These are phyloP conservation scores for Indicator indicator DNA, from an alignment of 2,113 vertebrate genomes.

Conservation along the genomic window DNA sequence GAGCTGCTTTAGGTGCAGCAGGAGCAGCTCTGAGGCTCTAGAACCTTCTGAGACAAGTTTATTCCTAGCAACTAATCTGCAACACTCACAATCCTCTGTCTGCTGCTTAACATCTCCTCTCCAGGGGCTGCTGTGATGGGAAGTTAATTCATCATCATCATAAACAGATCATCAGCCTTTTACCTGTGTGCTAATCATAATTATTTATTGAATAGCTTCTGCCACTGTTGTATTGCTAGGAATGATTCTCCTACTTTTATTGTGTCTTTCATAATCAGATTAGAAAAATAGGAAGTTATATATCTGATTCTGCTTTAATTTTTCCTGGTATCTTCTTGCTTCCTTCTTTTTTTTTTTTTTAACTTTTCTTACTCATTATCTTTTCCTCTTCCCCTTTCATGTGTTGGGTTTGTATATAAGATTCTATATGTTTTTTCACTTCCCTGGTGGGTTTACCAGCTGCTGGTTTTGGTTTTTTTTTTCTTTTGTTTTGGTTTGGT, in stretches of 20 bases:
- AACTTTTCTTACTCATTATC: neutral
- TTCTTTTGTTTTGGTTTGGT: no score
- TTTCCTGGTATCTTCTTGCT: neutral
- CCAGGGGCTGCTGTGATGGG: neutral
- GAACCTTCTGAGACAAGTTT: neutral
- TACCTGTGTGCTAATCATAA: neutral
- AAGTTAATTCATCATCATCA: neutral
- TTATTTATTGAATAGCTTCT: neutral
- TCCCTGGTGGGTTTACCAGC: conserved; percentile 5
- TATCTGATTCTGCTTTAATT: neutral
- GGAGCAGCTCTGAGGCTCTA: neutral
- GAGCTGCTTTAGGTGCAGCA: neutral
- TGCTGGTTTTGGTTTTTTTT: neutral
- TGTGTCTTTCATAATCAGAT: neutral
- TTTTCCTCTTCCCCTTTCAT: neutral
- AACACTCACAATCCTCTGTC: neutral
- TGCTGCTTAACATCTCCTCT: neutral
- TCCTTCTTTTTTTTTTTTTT: neutral
- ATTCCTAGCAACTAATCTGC: neutral
- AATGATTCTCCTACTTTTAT: neutral
- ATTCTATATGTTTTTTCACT: neutral
- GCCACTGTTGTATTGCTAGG: neutral
- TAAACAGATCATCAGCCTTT: neutral
- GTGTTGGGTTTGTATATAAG: neutral
- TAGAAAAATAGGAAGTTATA: neutral